Conservation (phyloP, 2,888 invertebrate species). For the Argyresthia goedartella region DNA sequence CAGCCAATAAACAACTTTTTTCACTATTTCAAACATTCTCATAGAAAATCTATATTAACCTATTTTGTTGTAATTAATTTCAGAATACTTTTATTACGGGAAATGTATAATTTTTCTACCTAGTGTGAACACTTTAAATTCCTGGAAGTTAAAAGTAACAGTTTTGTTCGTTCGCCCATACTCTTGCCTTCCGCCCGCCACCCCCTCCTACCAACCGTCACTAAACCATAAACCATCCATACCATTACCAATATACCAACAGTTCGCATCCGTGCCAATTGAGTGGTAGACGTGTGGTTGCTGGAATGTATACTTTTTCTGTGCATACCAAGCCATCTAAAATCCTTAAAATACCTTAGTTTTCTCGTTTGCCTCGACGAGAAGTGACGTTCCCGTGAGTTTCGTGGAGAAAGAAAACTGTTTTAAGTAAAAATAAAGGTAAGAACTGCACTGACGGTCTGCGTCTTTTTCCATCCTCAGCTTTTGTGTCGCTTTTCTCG, state of each 20-base stretch:
- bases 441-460: constrained; percentile 62
- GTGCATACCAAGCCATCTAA: constrained; percentile 62
- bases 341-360: constrained; percentile 66
- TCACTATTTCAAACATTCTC: too few species aligned
- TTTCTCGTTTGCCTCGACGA: constrained; percentile 37
- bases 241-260: constrained; percentile 58
- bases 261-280: constrained; percentile 73
- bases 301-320: constrained; percentile 66
- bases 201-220: constrained; percentile 12
- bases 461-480: constrained; percentile 57
- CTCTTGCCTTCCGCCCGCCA: constrained; percentile 55
- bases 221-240: too few species aligned
- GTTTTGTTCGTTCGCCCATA: constrained; percentile 20
- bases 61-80: too few species aligned
- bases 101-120: too few species aligned
- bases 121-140: too few species aligned
- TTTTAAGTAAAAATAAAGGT: constrained; percentile 61
- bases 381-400: constrained; percentile 57
- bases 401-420: constrained; percentile 43
- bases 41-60: too few species aligned
- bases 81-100: too few species aligned
- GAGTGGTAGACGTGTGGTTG: constrained; percentile 59
- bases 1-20: too few species aligned
- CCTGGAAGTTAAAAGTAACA: too few species aligned
- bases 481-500: constrained; percentile 37